These are phyloP conservation scores for Julus scandinavius DNA, from an alignment of 2,888 invertebrate species.

Conservation along the genomic window DNA sequence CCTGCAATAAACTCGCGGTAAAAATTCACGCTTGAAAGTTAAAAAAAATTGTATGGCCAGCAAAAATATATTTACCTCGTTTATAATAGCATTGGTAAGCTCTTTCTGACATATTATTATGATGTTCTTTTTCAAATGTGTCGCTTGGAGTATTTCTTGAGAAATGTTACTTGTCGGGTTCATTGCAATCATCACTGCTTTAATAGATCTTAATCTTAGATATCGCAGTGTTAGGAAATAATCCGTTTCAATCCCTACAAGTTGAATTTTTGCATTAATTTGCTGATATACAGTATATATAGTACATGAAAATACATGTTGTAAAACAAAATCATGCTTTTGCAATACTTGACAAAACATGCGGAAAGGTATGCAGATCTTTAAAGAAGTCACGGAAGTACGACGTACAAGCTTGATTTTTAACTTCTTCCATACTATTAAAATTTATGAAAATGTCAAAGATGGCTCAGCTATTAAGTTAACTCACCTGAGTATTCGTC, in stretches of 20 bases:
- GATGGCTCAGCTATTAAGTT: neutral
- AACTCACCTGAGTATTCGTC: neutral
- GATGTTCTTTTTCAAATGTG: neutral
- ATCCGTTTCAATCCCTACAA: neutral
- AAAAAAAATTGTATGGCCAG: neutral
- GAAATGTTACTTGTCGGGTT: neutral
- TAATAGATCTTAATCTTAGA: neutral
- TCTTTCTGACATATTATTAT: slow-evolving; percentile 13
- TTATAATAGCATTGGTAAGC: slow-evolving; percentile 22
- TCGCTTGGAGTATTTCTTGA: neutral
- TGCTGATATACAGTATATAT: too few species aligned
- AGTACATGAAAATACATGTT: too few species aligned
- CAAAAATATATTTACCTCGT: neutral
- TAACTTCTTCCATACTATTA: too few species aligned
- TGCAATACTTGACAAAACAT: too few species aligned
- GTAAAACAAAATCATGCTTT: too few species aligned
- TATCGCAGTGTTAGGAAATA: neutral
- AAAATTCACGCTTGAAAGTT: neutral
- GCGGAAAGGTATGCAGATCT: too few species aligned
- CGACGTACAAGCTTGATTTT: too few species aligned
- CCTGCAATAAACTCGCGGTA: neutral
- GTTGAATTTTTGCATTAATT: neutral
- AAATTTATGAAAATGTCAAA: too few species aligned
- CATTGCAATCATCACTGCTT: neutral
- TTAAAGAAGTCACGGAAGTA: too few species aligned